A percentile compares a stretch with the other conserved stretches of the same genome.
Evolutionary conservation across 2,888 invertebrate genomes (phyloP).

Genomic region (Halictus quadricinctus): DNA sequence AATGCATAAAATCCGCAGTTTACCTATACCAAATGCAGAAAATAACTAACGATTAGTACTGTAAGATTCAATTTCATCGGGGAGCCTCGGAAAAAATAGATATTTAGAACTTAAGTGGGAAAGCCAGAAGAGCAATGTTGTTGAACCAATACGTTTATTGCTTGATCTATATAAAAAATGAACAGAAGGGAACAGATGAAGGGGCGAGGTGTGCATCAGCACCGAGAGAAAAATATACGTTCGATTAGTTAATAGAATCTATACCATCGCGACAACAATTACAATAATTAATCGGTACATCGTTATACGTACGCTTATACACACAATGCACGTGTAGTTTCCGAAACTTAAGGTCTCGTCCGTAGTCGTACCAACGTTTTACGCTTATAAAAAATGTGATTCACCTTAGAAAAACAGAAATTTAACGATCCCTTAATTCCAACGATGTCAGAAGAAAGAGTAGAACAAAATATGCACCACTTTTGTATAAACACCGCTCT

Average conservation of each 20-base stretch:
- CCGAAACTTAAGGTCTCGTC: constrained; percentile 38
- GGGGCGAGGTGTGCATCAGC: constrained; percentile 51
- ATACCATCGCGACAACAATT: constrained; percentile 56
- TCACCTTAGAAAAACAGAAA: neutral
- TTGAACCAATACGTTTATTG: constrained; percentile 67
- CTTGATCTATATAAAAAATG: constrained; percentile 65
- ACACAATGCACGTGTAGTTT: constrained; percentile 45
- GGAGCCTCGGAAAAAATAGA: too few species aligned
- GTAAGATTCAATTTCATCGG: too few species aligned
- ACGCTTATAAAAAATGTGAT: constrained; percentile 22
- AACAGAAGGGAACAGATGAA: constrained; percentile 41
- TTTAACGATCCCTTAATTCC: neutral
- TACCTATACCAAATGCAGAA: too few species aligned
- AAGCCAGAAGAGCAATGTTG: neutral
- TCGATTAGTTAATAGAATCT: constrained; percentile 54
- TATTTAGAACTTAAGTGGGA: neutral
- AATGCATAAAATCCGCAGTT: too few species aligned
- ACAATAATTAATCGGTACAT: constrained; percentile 48
- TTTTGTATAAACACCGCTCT: neutral
- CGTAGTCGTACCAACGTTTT: neutral
- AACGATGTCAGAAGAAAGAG: constrained; percentile 8
- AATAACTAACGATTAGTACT: too few species aligned
- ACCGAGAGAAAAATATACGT: constrained; percentile 56
- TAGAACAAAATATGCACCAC: constrained; percentile 9
- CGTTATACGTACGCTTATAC: constrained; percentile 33